Base-by-base conservation (phyloP, 2,113 vertebrate species). In the Formicarius rufipectus region DNA sequence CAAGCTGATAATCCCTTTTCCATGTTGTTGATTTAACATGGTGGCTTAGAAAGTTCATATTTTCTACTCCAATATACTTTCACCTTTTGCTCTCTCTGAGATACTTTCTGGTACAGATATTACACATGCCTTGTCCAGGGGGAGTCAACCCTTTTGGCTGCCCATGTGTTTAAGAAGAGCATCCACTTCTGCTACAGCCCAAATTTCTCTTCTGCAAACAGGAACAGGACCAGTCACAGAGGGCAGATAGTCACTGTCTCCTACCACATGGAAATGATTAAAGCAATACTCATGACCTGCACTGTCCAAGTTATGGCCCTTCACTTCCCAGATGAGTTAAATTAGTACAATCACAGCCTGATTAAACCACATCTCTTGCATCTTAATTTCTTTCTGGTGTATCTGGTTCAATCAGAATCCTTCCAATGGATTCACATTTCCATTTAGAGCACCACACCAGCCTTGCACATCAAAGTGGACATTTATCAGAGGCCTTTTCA, bases 401-500 rank as follows among this genome's bases (percentile, higher is more conserved):
- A 92, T 92, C 88, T 95, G 85, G 82, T 73, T 94, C 81, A 60
- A 79, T 79, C 89, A 96, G 50, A 31, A 39, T 81, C 76, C 47
- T 92, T 92, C 80, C 87, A 90, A 55, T 42, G 55, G 82, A 67
- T 39, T 85, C 87, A 28, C 33, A 73, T 94, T 92, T 92, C 93
- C 86, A 89, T 91, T 96, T 93, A 73, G 62, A 74, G n/a, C 37
- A 77, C 87, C 66, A 71, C 71, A 85, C 69, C 71, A 90, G 76
- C 62, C 85, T 71, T 74, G 49, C 58, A 85, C 81, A 97, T 96
- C 93, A 95, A 92, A 96, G 90, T 77, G 89, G 84, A 93, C 84
- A 85, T 95, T 92, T 78, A 81, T 96, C 93, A 95, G 77, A 89
- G 59, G 42, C 49, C 52, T 85, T 77, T 93, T 83, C 89, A 78